These are phyloP conservation scores for Orthonychiurus folsomi DNA, from an alignment of 2,888 invertebrate genomes.

Conservation along the genomic window DNA sequence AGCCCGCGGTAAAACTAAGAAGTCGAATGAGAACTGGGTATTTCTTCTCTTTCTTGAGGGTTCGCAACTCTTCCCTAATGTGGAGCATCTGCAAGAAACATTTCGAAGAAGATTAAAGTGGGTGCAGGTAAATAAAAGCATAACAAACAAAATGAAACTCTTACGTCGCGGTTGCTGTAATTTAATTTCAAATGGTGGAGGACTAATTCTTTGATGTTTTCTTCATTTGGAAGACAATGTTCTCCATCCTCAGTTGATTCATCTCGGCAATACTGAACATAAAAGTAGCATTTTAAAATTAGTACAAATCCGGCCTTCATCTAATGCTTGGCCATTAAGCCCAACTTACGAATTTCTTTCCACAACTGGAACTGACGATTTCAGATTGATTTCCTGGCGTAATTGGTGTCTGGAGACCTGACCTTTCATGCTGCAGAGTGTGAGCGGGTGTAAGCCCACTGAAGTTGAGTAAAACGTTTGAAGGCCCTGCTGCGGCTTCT, in stretches of 20 bases:
- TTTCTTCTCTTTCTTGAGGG: slow-evolving; percentile 7
- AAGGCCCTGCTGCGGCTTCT: background rate
- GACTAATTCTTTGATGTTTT: slow-evolving; percentile 11
- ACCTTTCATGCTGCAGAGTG: background rate
- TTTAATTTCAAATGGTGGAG: background rate
- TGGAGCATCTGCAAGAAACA: slow-evolving; percentile 11
- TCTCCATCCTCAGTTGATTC: slow-evolving; percentile 13
- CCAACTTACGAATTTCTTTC: slow-evolving; percentile 9
- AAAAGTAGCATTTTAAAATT: background rate
- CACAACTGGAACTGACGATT: slow-evolving; percentile 11
- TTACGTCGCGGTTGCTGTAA: slow-evolving; percentile 14
- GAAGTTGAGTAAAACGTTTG: background rate
- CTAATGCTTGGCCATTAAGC: too few species aligned
- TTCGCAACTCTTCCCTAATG: slow-evolving; percentile 13
- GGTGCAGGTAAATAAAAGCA: background rate
- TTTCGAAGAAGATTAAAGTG: background rate
- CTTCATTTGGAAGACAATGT: slow-evolving; percentile 10
- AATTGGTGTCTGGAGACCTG: background rate
- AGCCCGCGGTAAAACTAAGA: slow-evolving; percentile 10
- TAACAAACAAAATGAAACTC: background rate
- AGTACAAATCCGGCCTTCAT: too few species aligned
- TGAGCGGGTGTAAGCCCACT: background rate
- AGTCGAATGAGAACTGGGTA: slow-evolving; percentile 10
- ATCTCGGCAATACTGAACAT: slow-evolving; percentile 11
- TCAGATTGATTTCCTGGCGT: slow-evolving; percentile 13